Conservation (phyloP, 2,797 vertebrate genomes). For the Catostomus latipinnis region DNA sequence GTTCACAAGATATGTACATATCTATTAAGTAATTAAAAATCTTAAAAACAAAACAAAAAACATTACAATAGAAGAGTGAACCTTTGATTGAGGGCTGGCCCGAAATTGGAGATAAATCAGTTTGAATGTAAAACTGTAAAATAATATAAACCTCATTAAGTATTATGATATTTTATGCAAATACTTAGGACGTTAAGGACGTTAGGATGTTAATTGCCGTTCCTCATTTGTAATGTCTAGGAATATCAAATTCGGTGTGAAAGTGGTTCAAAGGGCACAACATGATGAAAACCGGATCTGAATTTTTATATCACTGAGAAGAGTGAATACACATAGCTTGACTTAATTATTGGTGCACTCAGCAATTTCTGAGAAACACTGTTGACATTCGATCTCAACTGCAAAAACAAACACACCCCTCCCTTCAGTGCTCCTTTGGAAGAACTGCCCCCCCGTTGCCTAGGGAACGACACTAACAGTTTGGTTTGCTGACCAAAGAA, state of each 20-base stretch:
- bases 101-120: not conserved
- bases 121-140: not conserved
- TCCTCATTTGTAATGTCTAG: constrained; percentile 27
- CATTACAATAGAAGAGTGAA: not conserved
- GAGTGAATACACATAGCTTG: not conserved
- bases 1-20: not conserved
- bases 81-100: not conserved
- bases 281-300: constrained; percentile 8
- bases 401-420: too few species aligned
- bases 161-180: not conserved
- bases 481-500: too few species aligned
- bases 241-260: constrained; percentile 4
- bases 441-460: too few species aligned
- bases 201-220: not conserved
- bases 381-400: too few species aligned
- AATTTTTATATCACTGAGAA: not conserved
- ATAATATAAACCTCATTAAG: not conserved
- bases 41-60: not conserved
- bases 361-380: too few species aligned
- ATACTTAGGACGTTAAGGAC: not conserved
- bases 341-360: constrained; percentile 21
- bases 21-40: constrained; percentile 1
- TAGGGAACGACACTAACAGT: too few species aligned
- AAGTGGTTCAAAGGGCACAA: constrained; percentile 31
- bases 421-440: too few species aligned